These are phyloP conservation scores for Blennius ocellaris DNA, from an alignment of 2,113 vertebrate species.

Conservation along the genomic window DNA sequence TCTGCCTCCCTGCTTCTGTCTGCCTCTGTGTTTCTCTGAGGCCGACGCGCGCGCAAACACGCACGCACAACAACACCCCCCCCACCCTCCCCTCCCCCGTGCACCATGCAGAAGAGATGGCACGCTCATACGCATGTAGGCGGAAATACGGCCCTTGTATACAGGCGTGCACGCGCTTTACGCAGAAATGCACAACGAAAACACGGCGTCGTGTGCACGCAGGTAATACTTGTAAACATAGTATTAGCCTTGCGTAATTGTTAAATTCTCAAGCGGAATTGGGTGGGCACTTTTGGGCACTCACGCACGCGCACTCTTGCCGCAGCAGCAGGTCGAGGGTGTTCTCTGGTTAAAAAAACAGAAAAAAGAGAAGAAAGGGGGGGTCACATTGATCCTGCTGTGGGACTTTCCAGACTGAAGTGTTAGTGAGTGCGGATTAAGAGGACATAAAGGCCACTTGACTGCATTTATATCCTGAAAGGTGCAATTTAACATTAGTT, in stretches of 20 bases:
- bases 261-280: neutral
- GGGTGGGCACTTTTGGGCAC: neutral
- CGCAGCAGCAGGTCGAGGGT: constrained; percentile 66
- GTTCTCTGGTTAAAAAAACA: constrained; percentile 25
- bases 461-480: constrained; percentile 51
- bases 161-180: constrained; percentile 10
- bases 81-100: neutral
- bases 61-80: constrained; percentile 18
- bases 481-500: constrained; percentile 33
- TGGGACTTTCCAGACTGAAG: constrained; percentile 71
- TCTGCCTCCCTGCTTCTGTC: constrained; percentile 56
- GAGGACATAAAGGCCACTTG: constrained; percentile 67
- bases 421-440: constrained; percentile 72
- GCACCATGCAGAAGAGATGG: too few species aligned
- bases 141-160: neutral
- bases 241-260: neutral
- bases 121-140: too few species aligned
- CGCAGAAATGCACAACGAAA: neutral
- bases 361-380: too few species aligned
- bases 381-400: constrained; percentile 72
- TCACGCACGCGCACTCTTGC: neutral
- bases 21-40: constrained; percentile 39
- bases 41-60: constrained; percentile 17
- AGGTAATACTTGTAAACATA: neutral
- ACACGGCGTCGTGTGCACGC: neutral